Evolutionary conservation across 2,113 vertebrate species (phyloP).

Genomic region (human): DNA sequence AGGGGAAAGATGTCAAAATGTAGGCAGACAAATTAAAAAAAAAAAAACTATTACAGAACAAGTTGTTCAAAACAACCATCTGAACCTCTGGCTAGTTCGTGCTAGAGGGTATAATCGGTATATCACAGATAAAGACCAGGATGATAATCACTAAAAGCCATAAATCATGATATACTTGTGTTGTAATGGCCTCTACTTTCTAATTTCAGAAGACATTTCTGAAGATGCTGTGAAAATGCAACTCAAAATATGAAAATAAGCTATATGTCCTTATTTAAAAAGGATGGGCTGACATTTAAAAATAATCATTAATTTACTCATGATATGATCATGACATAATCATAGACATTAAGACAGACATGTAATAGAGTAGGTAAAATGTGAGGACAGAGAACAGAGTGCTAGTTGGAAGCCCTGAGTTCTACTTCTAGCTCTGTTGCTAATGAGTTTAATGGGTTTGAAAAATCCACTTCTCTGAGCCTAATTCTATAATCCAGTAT

Average conservation of each 20-base stretch:
- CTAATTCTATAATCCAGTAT: neutral
- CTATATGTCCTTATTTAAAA: neutral
- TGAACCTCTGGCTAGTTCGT: neutral
- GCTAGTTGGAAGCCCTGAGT: neutral
- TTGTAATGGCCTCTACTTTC: neutral
- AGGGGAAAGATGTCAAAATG: neutral
- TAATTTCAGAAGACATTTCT: neutral
- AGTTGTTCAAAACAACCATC: neutral
- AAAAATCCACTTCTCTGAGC: neutral
- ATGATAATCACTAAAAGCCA: neutral
- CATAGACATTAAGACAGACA: neutral
- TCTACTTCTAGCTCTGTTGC: neutral
- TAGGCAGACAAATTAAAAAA: neutral
- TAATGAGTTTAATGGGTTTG: neutral
- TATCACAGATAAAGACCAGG: neutral
- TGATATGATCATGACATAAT: neutral
- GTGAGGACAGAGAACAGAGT: neutral
- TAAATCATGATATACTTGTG: neutral
- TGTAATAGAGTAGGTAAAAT: neutral
- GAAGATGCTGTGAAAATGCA: neutral
- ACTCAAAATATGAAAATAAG: conserved; percentile 17
- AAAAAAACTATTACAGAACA: neutral
- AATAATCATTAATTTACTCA: neutral
- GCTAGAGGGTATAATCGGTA: neutral
- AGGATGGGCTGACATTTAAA: neutral